Percentiles rank a stretch among this genome's conserved stretches.
Conservation (phyloP, 2,888 invertebrate species). For the Rhamphomyia laevipes region DNA sequence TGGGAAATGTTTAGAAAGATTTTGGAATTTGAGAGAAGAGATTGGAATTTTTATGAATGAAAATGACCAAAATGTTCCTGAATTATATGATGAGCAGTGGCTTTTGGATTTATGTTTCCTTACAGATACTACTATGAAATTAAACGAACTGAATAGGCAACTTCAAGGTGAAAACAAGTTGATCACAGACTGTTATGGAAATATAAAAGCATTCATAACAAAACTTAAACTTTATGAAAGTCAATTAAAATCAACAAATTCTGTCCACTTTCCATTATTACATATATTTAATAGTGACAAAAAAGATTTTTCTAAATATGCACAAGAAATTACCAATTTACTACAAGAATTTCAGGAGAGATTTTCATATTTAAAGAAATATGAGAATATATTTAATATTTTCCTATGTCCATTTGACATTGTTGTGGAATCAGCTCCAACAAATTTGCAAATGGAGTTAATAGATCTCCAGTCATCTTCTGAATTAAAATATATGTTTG, state of each 20-base stretch:
- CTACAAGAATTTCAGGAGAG: background rate
- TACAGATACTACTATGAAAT: background rate
- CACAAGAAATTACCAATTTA: background rate
- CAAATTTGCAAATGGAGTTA: background rate
- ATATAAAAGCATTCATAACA: background rate
- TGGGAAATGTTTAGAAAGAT: background rate
- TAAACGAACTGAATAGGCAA: background rate
- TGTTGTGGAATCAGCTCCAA: slow-evolving; percentile 1
- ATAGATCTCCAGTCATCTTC: background rate
- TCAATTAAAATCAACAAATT: background rate
- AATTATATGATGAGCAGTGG: background rate
- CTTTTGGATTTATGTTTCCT: background rate
- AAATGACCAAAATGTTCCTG: background rate
- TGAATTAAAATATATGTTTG: background rate
- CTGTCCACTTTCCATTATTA: background rate
- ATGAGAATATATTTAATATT: slow-evolving; percentile 1
- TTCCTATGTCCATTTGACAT: background rate
- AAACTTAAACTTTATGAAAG: background rate
- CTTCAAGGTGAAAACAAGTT: background rate
- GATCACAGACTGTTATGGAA: background rate
- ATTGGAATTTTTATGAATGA: background rate
- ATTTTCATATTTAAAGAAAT: background rate
- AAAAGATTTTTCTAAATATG: background rate
- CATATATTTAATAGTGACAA: background rate
- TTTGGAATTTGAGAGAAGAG: background rate